Percentiles rank a stretch among this genome's conserved stretches.
These are phyloP conservation scores for Egretta garzetta DNA, from an alignment of 2,113 vertebrate genomes.

Conservation along the genomic window DNA sequence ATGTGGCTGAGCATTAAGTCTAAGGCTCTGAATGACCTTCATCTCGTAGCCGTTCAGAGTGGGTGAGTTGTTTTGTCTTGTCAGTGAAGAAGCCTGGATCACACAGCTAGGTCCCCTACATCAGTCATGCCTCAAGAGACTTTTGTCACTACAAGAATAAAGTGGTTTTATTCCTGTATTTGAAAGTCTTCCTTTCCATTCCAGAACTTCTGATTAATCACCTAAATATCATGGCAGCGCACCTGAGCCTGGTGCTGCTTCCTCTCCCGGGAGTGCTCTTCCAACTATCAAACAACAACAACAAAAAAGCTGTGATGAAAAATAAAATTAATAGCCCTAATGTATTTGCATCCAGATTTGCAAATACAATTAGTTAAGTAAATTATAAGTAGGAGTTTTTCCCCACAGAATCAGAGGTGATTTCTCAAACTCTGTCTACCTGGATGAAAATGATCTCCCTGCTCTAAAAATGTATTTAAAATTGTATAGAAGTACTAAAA, in stretches of 20 bases:
- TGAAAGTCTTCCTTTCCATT: background rate
- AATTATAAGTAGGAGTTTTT: background rate
- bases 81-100: background rate
- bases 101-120: background rate
- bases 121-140: background rate
- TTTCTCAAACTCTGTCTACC: background rate
- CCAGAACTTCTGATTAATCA: background rate
- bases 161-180: background rate
- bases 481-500: background rate
- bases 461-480: background rate
- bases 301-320: background rate
- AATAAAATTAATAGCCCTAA: background rate
- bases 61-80: background rate
- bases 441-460: background rate
- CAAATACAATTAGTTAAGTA: background rate
- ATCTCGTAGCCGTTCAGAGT: background rate
- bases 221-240: rapidly evolving
- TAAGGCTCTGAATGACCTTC: background rate
- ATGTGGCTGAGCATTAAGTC: background rate
- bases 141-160: background rate
- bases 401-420: background rate
- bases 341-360: background rate
- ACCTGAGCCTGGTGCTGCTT: background rate
- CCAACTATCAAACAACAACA: background rate
- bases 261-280: background rate